A percentile compares a stretch with the other conserved stretches of the same genome.
These are phyloP conservation scores for Mactromeris polynyma DNA, from an alignment of 2,888 invertebrate species.

Conservation along the genomic window DNA sequence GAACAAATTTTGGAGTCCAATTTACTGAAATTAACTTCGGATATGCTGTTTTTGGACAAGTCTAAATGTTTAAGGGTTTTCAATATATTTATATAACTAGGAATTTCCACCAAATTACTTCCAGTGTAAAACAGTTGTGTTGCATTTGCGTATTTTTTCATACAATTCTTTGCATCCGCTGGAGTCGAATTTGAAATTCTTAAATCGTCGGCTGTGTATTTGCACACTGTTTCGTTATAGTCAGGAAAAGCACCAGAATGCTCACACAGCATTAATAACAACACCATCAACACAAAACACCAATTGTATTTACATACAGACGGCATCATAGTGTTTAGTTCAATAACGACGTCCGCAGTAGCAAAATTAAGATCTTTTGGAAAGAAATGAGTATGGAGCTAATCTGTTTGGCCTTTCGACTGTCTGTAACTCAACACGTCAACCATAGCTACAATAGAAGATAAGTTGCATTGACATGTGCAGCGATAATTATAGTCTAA, in stretches of 20 bases:
- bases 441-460: too few species aligned
- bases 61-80: slow-evolving; percentile 29
- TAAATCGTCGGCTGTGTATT: background rate
- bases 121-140: slow-evolving; percentile 19
- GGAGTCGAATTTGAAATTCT: background rate
- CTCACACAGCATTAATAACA: background rate
- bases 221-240: background rate
- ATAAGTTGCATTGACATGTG: too few species aligned
- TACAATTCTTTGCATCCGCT: slow-evolving; percentile 14
- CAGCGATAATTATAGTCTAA: too few species aligned
- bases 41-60: slow-evolving; percentile 45
- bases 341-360: background rate
- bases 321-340: background rate
- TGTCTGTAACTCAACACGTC: too few species aligned
- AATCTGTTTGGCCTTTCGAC: too few species aligned
- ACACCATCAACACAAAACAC: background rate
- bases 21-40: slow-evolving; percentile 3
- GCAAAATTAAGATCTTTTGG: too few species aligned
- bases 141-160: slow-evolving; percentile 6
- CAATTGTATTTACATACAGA: background rate
- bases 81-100: slow-evolving; percentile 27
- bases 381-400: too few species aligned
- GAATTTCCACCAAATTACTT: slow-evolving; percentile 35
- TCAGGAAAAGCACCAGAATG: background rate
- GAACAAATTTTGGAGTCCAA: slow-evolving; percentile 16